Conservation (phyloP, 1,140 invertebrate species). For the Drosophila sp. region DNA sequence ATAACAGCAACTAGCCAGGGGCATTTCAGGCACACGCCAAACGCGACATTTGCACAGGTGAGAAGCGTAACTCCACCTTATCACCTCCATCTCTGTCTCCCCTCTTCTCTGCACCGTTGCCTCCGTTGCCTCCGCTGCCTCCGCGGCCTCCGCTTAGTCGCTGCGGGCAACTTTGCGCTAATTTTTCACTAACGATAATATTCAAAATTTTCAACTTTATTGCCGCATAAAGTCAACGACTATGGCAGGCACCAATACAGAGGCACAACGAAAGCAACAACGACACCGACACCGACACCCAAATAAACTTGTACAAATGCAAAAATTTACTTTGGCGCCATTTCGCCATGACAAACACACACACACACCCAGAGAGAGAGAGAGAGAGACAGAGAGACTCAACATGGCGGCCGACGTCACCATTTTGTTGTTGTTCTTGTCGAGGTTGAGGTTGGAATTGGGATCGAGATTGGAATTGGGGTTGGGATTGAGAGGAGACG, state of each 20-base stretch:
- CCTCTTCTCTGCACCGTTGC: neutral
- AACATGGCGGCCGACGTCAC: slow-evolving; percentile 73
- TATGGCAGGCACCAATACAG: slow-evolving; percentile 39
- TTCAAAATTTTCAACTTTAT: slow-evolving; percentile 83
- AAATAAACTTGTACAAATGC: slow-evolving; percentile 34
- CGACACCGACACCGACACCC: neutral
- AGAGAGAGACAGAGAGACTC: slow-evolving; percentile 10
- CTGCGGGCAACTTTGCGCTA: slow-evolving; percentile 66
- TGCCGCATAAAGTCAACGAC: slow-evolving; percentile 73
- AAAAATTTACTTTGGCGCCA: slow-evolving; percentile 78
- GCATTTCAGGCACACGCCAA: slow-evolving; percentile 74
- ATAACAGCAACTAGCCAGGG: slow-evolving; percentile 65
- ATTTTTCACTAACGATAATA: slow-evolving; percentile 83
- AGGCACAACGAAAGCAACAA: neutral
- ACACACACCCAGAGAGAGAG: neutral
- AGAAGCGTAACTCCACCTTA: slow-evolving; percentile 1
- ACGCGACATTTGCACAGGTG: slow-evolving; percentile 21
- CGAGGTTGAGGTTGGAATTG: neutral
- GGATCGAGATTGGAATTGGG: neutral
- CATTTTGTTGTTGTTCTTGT: slow-evolving; percentile 60
- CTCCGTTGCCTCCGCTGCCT: neutral
- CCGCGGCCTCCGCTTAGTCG: neutral
- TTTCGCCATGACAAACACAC: slow-evolving; percentile 45
- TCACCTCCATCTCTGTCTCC: neutral
- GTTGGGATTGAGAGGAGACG: neutral